phyloP scores from a whole-genome alignment of 2,888 invertebrate genomes.

The Ophion ventricosus region DNA sequence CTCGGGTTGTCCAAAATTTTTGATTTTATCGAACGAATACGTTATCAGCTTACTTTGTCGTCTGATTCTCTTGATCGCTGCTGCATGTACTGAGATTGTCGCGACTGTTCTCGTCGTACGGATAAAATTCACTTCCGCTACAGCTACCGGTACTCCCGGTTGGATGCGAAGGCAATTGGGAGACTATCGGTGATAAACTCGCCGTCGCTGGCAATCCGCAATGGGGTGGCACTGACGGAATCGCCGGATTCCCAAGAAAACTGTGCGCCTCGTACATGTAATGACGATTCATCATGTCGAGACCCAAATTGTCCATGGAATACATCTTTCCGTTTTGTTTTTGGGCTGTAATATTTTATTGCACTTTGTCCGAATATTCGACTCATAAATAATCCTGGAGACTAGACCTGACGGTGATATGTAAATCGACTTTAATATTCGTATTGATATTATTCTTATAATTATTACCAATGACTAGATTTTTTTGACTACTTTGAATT shows the following conservation, averaged over 20 bases:
- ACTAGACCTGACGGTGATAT: neutral
- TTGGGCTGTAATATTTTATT: conserved; percentile 7
- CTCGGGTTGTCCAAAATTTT: neutral
- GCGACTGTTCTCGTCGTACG: conserved; percentile 88
- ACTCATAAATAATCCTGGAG: conserved; percentile 13
- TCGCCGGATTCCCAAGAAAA: conserved; percentile 82
- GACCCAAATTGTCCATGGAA: conserved; percentile 88
- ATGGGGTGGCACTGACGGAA: conserved; percentile 82
- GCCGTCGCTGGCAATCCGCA: conserved; percentile 75
- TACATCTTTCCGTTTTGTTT: conserved; percentile 83
- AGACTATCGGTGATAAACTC: conserved; percentile 78
- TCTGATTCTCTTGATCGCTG: conserved; percentile 92
- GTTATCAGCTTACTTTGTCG: conserved; percentile 86
- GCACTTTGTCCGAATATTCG: conserved; percentile 29
- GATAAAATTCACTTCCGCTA: conserved; percentile 88
- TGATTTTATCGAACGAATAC: neutral
- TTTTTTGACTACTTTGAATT: conserved; percentile 34
- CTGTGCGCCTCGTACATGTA: conserved; percentile 86
- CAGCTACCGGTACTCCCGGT: conserved; percentile 86
- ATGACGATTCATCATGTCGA: conserved; percentile 88
- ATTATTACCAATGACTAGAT: conserved; percentile 23
- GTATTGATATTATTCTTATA: conserved; percentile 19
- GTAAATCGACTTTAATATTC: neutral
- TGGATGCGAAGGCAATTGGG: conserved; percentile 79
- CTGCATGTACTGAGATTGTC: conserved; percentile 90